Base-by-base conservation (phyloP, 2,113 vertebrate species). In the Macaca nemestrina region DNA sequence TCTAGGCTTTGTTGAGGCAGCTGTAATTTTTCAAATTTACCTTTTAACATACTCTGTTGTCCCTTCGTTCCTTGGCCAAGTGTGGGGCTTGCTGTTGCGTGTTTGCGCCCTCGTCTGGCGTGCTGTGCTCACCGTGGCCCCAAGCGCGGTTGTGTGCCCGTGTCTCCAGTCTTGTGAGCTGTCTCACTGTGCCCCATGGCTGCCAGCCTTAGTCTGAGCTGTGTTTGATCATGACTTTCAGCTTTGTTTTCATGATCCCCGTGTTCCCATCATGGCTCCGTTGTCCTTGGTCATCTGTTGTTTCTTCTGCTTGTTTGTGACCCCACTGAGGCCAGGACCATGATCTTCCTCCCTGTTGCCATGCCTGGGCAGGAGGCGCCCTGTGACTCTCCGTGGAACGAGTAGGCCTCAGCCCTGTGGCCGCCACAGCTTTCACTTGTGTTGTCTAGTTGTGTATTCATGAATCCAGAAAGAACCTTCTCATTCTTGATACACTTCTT, bases 311-410 rank as follows among this genome's bases (percentile, higher is more conserved):
- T 40, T 22, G 40, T 6, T 0, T 73, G 11, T 23, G 30, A 68
- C 27, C 84, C 61, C 2, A 6, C 73, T 59, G 67, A 13, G 35
- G 81, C 48, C 0, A 23, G 57, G 17, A 0, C 30, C 0, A 1
- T n/a, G 22, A 16, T 38, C 59, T 70, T 14, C 73, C n/a, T 40
- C 45, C 9, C n/a, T 0, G 1, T 43, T 18, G 1, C 4, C 0
- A 1, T 11, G 57, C 43, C 68, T 70, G 8, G 5, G 1, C 35
- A 32, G n/a, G 43, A 12, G 22, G 18, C 11, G 0, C 14, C 14
- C 20, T 5, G 1, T 0, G 16, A 9, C 30, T n/a, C 8, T 23
- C 25, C 0, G 0, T 6, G 1, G 4, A 14, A 4, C 0, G 23
- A 48, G 67, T 0, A 35, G 22, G 32, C 20, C 2, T n/a, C 4